phyloP scores from a whole-genome alignment of 2,888 invertebrate species.

The Amblyjoppa proteus region DNA sequence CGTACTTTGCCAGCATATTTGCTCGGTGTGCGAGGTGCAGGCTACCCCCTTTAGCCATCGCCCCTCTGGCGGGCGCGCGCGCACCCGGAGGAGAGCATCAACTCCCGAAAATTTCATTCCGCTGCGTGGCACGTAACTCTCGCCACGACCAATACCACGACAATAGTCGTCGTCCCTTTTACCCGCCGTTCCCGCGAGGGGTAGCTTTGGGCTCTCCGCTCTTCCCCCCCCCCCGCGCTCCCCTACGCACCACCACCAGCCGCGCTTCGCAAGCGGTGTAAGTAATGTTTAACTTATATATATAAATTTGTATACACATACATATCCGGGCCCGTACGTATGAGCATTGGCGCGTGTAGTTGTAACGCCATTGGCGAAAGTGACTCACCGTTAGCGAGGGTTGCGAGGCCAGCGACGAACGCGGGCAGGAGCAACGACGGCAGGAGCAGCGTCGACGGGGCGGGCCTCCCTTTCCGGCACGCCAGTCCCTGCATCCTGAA shows the following conservation, averaged over 20 bases:
- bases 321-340: not conserved
- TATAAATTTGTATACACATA: not conserved
- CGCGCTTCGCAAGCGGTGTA: not conserved
- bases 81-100: constrained; percentile 4
- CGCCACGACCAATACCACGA: constrained; percentile 30
- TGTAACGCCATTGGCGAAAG: constrained; percentile 71
- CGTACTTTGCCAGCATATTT: constrained; percentile 53
- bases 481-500: constrained; percentile 82
- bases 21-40: constrained; percentile 17
- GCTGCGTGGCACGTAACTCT: constrained; percentile 50
- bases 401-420: constrained; percentile 73
- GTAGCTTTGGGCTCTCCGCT: constrained; percentile 36
- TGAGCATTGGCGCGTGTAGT: not conserved
- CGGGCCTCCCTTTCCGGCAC: constrained; percentile 79
- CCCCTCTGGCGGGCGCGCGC: constrained; percentile 7
- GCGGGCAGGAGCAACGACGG: constrained; percentile 76
- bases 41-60: constrained; percentile 9
- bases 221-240: constrained; percentile 17
- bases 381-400: constrained; percentile 83
- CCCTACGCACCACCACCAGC: not conserved
- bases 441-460: constrained; percentile 77
- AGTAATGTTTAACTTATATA: constrained; percentile 20
- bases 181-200: constrained; percentile 47
- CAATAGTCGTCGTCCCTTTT: constrained; percentile 26
- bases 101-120: constrained; percentile 65